A percentile compares a stretch with the other conserved stretches of the same genome.
Conservation (phyloP, 1,140 invertebrate genomes). For the Portunus trituberculatus region DNA sequence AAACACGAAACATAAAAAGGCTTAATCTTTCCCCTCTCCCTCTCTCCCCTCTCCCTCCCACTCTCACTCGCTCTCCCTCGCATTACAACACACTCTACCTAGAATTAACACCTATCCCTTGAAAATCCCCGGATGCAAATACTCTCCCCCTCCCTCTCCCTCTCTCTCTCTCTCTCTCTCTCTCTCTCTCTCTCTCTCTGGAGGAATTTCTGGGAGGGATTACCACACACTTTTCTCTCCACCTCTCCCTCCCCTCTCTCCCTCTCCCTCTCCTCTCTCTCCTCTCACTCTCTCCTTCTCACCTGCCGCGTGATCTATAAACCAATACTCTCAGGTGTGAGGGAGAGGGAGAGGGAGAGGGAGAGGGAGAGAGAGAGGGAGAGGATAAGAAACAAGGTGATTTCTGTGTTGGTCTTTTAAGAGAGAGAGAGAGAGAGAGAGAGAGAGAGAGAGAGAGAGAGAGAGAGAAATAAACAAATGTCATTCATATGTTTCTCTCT, state of each 20-base stretch:
- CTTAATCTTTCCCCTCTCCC: background rate
- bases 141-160: background rate
- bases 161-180: background rate
- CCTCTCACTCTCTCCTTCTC: background rate
- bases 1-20: too few relatives aligned
- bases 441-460: too few relatives aligned
- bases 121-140: constrained; percentile 51
- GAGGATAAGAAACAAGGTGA: too few relatives aligned
- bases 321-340: too few relatives aligned
- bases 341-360: too few relatives aligned
- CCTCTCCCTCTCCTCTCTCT: background rate
- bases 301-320: background rate
- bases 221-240: constrained; percentile 10
- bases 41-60: background rate
- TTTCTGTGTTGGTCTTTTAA: too few relatives aligned
- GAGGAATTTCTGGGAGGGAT: background rate
- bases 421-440: too few relatives aligned
- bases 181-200: background rate
- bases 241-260: background rate
- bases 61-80: constrained; percentile 16
- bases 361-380: too few relatives aligned
- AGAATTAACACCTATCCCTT: constrained; percentile 61
- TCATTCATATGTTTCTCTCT: too few relatives aligned
- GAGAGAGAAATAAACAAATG: too few relatives aligned
- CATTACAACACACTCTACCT: constrained; percentile 55